Base-by-base conservation (phyloP, 2,888 invertebrate species). In the Endotricha flammealis region DNA sequence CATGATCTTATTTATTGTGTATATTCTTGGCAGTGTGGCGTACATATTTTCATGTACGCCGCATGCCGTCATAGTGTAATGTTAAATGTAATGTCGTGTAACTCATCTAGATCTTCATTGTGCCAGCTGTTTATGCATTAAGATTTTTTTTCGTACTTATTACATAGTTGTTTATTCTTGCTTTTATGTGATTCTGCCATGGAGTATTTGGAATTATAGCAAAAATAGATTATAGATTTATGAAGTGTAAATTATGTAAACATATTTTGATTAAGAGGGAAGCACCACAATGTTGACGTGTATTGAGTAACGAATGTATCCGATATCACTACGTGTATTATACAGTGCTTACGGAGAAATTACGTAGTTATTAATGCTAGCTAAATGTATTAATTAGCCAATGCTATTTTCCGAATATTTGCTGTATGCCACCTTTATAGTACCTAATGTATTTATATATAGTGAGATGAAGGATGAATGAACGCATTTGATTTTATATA, bases 1-100 rank as follows among this genome's bases (percentile, higher is more conserved):
- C 85, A 86, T 81, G 79, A 77, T 83, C 74, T 83, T 78, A 86
- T 83, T 86, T 86, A 86, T 86, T 86, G 74, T 86, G 81, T 85
- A 85, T 80, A 83, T 81, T 81, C 67, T 78, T 71, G 59, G 70
- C 69, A 66, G 56, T 65, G 63, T 64, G 64, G 53, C 79, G 62
- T 82, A 83, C 85, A 85, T 85, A 79, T 86, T 83, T 82, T 81
- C 72, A 76, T 85, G 83, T 85, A 71, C 74, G 71, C 64, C 65
- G 60, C 64, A 60, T 71, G 69, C 70, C 69, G 59, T 50, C 56
- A 59, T 76, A 69, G 68, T 54, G 63, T 76, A 74, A 70, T 57
- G 57, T 73, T 70, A 69, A 73, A 64, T 73, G 57, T 77, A 71
- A 71, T 70, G 63, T 71, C 62, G 66, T 71, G 64, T 79, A 79